These are phyloP conservation scores for Pitangus sulphuratus DNA, from an alignment of 2,797 vertebrate species.

Conservation along the genomic window DNA sequence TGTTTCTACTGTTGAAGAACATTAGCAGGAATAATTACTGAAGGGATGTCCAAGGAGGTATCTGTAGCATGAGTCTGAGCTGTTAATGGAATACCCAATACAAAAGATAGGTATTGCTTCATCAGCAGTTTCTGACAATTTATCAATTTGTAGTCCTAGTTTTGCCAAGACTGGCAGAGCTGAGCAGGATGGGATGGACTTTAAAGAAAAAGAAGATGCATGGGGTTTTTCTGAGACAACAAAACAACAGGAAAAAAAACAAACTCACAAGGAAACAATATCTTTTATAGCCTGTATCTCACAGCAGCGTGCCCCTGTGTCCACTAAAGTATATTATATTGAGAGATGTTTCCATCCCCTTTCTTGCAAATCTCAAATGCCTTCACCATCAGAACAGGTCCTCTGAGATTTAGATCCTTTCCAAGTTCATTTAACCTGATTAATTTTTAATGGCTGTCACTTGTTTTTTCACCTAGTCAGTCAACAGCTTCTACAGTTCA, in stretches of 20 bases:
- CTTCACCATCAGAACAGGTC: not conserved
- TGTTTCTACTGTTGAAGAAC: not conserved
- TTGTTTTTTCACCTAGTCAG: constrained; percentile 21
- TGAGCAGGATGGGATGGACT: not conserved
- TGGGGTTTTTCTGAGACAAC: not conserved
- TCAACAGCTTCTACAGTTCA: constrained; percentile 32
- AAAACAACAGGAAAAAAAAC: not conserved
- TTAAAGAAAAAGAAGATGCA: not conserved
- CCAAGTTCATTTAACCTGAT: constrained; percentile 28
- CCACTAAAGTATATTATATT: not conserved
- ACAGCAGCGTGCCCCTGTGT: not conserved
- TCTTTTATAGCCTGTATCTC: not conserved
- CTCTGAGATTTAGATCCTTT: not conserved
- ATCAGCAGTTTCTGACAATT: not conserved
- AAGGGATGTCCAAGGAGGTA: not conserved
- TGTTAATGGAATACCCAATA: not conserved
- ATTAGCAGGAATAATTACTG: not conserved
- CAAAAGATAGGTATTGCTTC: not conserved
- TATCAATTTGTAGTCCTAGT: not conserved
- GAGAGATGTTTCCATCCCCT: not conserved
- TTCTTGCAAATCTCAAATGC: not conserved
- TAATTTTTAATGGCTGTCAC: constrained; percentile 37
- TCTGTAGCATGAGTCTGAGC: not conserved
- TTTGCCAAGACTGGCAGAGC: not conserved
- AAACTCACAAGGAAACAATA: not conserved